A percentile compares a stretch with the other conserved stretches of the same genome.
These are phyloP conservation scores for Magallana nippona DNA, from an alignment of 2,888 invertebrate species.

Conservation along the genomic window DNA sequence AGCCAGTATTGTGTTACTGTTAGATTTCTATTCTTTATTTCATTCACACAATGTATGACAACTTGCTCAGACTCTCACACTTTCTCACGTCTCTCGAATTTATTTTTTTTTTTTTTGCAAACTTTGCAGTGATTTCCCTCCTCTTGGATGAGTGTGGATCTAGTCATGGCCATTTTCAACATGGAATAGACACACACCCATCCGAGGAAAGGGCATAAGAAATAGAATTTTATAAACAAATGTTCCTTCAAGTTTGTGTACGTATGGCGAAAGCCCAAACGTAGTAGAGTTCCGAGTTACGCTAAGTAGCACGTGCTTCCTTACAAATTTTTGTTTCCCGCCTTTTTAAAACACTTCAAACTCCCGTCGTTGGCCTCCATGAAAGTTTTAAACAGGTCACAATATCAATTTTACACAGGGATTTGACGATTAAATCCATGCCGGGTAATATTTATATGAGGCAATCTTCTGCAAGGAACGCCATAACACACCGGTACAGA, in stretches of 20 bases:
- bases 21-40: not conserved
- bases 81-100: not conserved
- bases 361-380: slow-evolving; percentile 15
- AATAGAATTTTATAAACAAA: not conserved
- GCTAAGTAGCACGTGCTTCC: slow-evolving; percentile 4
- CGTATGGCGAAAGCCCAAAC: not conserved
- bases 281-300: not conserved
- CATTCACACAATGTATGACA: not conserved
- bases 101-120: not conserved
- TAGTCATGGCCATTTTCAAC: slow-evolving; percentile 62
- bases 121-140: slow-evolving; percentile 49
- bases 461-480: not conserved
- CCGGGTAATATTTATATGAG: not conserved
- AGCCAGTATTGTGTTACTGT: not conserved
- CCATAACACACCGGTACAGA: not conserved
- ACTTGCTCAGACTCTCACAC: not conserved
- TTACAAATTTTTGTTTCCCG: not conserved
- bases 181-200: slow-evolving; percentile 67
- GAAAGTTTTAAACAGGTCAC: slow-evolving; percentile 21
- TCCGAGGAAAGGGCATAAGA: slow-evolving; percentile 52
- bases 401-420: slow-evolving; percentile 33
- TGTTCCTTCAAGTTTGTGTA: not conserved
- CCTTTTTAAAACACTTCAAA: not conserved
- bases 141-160: slow-evolving; percentile 69
- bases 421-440: slow-evolving; percentile 26